Evolutionary conservation across 2,797 vertebrate species (phyloP), one percentile per base, ranked within the genome.

Genomic region (Mus minutoides): DNA sequence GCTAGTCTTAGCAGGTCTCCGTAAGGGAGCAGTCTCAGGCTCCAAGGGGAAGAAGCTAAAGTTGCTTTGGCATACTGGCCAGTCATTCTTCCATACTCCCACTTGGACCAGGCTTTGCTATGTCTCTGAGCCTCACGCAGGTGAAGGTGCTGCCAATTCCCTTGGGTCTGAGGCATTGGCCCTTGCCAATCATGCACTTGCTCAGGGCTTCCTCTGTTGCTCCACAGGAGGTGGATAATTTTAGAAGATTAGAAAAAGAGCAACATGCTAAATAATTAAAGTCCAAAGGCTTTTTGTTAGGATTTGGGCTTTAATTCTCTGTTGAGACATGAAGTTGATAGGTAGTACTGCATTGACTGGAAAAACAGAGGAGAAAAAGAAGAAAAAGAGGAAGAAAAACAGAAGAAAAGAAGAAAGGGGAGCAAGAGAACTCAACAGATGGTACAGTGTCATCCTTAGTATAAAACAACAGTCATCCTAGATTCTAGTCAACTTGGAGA

Each of bases 401-500:
- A 43, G 49, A 64, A 87, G 34, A 21, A 22, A 14, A 22, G 26
- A 1, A 64, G 34, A 9, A 43, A 22, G 22, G 13, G 69, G 16
- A 40, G 52, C 22, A 21, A 54, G 69, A n/a, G 62, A 43, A 8
- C 34, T 52, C 13, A n/a, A 17, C 4, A 76, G 64, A 54, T 12
- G 11, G 40, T 16, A 6, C 6, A 49, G 24, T 13, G 22, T 24
- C 26, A 34, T 83, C 43, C 54, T 83, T 58, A 79, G 67, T 26
- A 40, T 82, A 73, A 95, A 71, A n/a, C 85, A 87, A 37, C n/a
- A 26, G 21, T 71, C 91, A 64, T 58, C 58, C 79, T 82, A 9
- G 76, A 85, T 79, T 71, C 89, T 94, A 86, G 85, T 86, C 82
- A 95, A 79, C 37, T 94, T 90, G 71, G 73, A 88, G 83, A 90